Conservation (phyloP, 2,888 invertebrate genomes). For the Nomada ferruginata region DNA sequence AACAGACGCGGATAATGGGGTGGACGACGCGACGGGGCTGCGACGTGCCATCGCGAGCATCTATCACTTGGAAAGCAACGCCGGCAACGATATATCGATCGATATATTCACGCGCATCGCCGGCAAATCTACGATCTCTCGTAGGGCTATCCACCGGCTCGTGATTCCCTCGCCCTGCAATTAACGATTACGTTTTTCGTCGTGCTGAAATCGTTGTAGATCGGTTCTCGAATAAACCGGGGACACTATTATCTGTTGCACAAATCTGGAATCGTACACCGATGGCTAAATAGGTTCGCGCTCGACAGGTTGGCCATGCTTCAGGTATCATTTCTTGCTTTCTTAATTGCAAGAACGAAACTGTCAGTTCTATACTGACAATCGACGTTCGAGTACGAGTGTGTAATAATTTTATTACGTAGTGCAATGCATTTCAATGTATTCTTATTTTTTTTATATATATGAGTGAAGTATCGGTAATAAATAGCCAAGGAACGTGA, state of each 20-base stretch:
- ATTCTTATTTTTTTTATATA: neutral
- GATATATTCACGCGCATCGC: constrained; percentile 55
- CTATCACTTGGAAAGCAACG: constrained; percentile 51
- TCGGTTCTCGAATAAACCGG: constrained; percentile 28
- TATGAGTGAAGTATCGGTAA: neutral
- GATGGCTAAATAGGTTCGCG: neutral
- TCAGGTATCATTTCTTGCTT: neutral
- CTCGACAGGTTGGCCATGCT: neutral
- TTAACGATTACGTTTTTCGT: constrained; percentile 37
- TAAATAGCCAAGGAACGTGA: neutral
- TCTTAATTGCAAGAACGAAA: constrained; percentile 35
- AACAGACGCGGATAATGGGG: constrained; percentile 61
- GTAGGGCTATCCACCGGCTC: neutral
- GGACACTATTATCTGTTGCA: constrained; percentile 31
- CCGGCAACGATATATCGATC: constrained; percentile 55
- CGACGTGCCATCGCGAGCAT: constrained; percentile 44
- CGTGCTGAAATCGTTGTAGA: constrained; percentile 21
- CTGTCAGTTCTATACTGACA: neutral
- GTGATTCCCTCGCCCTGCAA: neutral
- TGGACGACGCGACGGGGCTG: constrained; percentile 40
- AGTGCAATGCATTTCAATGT: neutral
- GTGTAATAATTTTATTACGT: neutral
- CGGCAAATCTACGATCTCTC: constrained; percentile 39
- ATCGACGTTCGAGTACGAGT: no score
- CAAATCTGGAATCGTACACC: constrained; percentile 20